These are phyloP conservation scores for Pimephales promelas DNA, from an alignment of 2,113 vertebrate species.

Conservation along the genomic window DNA sequence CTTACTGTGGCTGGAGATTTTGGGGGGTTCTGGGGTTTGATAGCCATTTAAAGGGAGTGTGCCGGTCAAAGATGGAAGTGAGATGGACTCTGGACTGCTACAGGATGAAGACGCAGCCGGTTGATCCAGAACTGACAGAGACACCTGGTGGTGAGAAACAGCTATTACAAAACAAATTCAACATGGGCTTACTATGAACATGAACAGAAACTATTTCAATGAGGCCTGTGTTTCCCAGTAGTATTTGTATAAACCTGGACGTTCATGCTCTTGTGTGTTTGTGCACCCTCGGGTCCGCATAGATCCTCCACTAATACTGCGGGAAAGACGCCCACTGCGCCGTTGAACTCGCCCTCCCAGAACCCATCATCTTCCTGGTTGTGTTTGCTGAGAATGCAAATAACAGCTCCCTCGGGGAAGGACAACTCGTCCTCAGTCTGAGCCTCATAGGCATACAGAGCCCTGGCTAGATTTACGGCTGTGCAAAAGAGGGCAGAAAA, in stretches of 20 bases:
- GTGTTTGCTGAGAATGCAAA: conserved; percentile 93
- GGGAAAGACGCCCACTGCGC: conserved; percentile 90
- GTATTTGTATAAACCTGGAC: conserved; percentile 70
- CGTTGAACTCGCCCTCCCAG: conserved; percentile 96
- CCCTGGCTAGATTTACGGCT: conserved; percentile 89
- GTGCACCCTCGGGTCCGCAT: conserved; percentile 81
- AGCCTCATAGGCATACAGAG: conserved; percentile 96
- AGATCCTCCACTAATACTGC: conserved; percentile 94
- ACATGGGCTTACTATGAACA: not conserved
- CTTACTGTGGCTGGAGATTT: conserved; percentile 68
- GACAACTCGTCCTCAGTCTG: conserved; percentile 95
- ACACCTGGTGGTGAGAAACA: conserved; percentile 57
- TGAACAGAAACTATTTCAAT: not conserved
- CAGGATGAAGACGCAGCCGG: conserved; percentile 62
- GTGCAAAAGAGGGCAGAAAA: conserved; percentile 5
- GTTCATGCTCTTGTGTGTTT: conserved; percentile 74
- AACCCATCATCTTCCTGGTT: conserved; percentile 97
- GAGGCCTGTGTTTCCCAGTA: not conserved
- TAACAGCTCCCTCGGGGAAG: conserved; percentile 93
- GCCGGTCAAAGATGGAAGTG: conserved; percentile 62
- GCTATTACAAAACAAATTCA: not conserved
- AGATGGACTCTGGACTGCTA: conserved; percentile 68
- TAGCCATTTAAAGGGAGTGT: conserved; percentile 69
- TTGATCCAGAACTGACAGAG: conserved; percentile 59
- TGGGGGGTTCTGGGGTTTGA: conserved; percentile 64